phyloP scores from a whole-genome alignment of 2,113 vertebrate species.

The Callionymus lyra region DNA sequence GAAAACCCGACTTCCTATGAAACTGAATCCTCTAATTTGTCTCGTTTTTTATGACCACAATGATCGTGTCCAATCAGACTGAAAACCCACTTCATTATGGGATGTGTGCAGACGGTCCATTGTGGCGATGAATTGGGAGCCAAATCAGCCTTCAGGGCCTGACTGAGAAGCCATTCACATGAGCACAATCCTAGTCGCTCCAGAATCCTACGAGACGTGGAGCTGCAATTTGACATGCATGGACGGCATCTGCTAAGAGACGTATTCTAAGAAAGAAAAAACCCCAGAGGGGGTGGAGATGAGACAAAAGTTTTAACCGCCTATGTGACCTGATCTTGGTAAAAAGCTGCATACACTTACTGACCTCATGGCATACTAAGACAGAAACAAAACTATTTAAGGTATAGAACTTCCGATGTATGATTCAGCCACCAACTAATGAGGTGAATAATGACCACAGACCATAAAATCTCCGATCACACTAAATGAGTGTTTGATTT shows the following conservation, averaged over 20 bases:
- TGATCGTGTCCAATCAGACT: slow-evolving; percentile 22
- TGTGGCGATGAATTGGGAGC: slow-evolving; percentile 31
- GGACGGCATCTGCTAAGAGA: slow-evolving; percentile 8
- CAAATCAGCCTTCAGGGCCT: slow-evolving; percentile 32
- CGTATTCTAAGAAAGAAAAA: slow-evolving; percentile 28
- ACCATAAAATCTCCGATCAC: too few species aligned
- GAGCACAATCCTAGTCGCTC: slow-evolving; percentile 46
- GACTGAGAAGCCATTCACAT: slow-evolving; percentile 40
- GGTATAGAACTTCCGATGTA: too few species aligned
- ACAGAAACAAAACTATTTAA: too few species aligned
- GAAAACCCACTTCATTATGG: slow-evolving; percentile 3
- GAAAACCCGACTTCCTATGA: slow-evolving; percentile 22
- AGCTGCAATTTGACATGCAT: slow-evolving; percentile 32
- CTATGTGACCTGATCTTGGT: too few species aligned
- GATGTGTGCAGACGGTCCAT: slow-evolving; percentile 10
- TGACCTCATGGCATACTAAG: too few species aligned
- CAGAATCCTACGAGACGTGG: slow-evolving; percentile 23
- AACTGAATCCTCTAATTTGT: slow-evolving; percentile 44
- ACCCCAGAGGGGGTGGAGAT: slow-evolving; percentile 14
- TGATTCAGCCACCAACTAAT: too few species aligned
- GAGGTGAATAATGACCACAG: too few species aligned
- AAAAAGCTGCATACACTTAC: too few species aligned
- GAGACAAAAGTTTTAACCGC: too few species aligned
- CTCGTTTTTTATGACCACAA: slow-evolving; percentile 39
- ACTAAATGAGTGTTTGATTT: too few species aligned